Percentiles rank a stretch among this genome's conserved stretches.
Evolutionary conservation across 2,797 vertebrate genomes (phyloP).

Genomic region (Rhincodon typus): DNA sequence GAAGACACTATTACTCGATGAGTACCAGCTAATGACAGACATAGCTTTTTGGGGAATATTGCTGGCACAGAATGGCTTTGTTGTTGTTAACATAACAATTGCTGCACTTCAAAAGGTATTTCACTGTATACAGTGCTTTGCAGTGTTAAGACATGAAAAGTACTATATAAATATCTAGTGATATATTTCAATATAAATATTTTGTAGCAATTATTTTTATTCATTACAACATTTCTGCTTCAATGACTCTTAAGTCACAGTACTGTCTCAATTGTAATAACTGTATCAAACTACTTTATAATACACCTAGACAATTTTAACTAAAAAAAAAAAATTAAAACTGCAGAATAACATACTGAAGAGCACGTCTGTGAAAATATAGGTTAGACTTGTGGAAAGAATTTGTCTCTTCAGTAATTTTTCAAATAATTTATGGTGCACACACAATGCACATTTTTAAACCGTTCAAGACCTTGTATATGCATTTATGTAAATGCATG

Average conservation of each 20-base stretch:
- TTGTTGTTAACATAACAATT: not conserved
- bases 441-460: not conserved
- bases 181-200: conserved; percentile 26
- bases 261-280: not conserved
- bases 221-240: not conserved
- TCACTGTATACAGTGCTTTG: not conserved
- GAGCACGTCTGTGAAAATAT: not conserved
- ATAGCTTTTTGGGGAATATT: not conserved
- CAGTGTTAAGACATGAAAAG: not conserved
- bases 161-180: not conserved
- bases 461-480: not conserved
- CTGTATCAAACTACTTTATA: not conserved
- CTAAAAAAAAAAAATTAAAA: not conserved
- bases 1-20: not conserved
- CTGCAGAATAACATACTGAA: not conserved
- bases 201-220: not conserved
- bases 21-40: not conserved
- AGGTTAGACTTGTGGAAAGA: not conserved
- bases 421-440: not conserved
- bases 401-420: not conserved
- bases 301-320: not conserved
- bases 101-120: not conserved
- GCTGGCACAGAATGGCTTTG: not conserved
- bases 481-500: not conserved
- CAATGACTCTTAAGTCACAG: not conserved